phyloP scores from a whole-genome alignment of 2,888 invertebrate species.

The Meiosimyza decipiens region DNA sequence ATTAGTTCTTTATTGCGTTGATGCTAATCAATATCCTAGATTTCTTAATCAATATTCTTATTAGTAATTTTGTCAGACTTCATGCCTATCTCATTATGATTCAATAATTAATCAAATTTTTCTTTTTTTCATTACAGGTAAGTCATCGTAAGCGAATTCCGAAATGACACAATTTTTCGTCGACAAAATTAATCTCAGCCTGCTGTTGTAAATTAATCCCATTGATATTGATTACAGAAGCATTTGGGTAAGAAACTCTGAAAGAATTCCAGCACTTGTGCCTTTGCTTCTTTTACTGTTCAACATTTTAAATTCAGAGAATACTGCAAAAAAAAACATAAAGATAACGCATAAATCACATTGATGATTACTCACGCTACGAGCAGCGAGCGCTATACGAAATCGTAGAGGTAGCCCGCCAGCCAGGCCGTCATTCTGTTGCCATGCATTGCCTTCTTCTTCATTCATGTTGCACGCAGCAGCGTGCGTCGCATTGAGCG shows the following conservation, averaged over 20 bases:
- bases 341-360: conserved; percentile 16
- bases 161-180: conserved; percentile 1
- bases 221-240: too few relatives aligned
- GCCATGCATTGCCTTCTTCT: background rate
- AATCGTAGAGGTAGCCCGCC: background rate
- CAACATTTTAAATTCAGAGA: too few relatives aligned
- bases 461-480: background rate
- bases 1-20: too few relatives aligned
- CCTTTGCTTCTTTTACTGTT: too few relatives aligned
- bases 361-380: conserved; percentile 15
- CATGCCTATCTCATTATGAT: background rate
- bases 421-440: background rate
- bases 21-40: background rate
- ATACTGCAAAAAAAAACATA: too few relatives aligned
- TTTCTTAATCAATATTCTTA: background rate
- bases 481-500: conserved; percentile 3
- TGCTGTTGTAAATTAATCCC: too few relatives aligned
- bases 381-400: too few relatives aligned
- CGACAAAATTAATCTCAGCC: background rate
- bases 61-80: background rate
- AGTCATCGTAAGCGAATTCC: background rate
- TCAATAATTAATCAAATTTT: background rate
- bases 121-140: background rate
- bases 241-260: too few relatives aligned
- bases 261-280: too few relatives aligned